Evolutionary conservation across 2,113 vertebrate species (phyloP), one percentile per base, ranked within the genome.

Genomic region (Ceratotherium simum): DNA sequence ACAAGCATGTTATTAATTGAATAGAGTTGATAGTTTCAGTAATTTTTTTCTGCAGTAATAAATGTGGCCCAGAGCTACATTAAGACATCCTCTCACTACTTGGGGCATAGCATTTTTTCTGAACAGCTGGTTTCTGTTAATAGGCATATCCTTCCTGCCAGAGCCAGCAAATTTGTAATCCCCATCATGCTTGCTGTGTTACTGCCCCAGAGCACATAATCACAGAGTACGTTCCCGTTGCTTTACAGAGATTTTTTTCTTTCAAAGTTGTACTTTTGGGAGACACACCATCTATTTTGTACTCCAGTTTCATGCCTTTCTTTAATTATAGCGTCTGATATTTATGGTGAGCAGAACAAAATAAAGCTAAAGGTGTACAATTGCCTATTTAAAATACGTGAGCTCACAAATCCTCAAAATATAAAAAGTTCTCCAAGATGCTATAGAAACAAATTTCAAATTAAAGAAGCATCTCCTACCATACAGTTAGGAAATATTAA

Each of bases 41-140:
- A 78, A 54, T 42, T 54, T 97, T 97, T 91, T 88, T 95, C 51
- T 23, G 88, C 95, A 75, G 70, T 90, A 91, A 98, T 96, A 98
- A 98, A 98, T 72, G 70, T 8, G 27, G 72, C 96, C 96, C 95
- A 92, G 93, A 98, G 97, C 96, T 98, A 98, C 97, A 98, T 98
- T 70, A 98, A 97, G 97, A 98, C 48, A 95, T 96, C 86, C 96
- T 98, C 95, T 98, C 95, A 96, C 92, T 88, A 95, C 92, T 96
- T 95, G 65, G 97, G 96, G 96, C 95, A 94, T 65, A 89, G 85
- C 33, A 65, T 64, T 98, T 98, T 97, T 96, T 91, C 89, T 8
- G 31, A 98, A 97, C 97, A 96, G 86, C 94, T 98, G 98, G 91
- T 98, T 98, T 95, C 94, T 95, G 80, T 92, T 97, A 97, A 98